Conservation (phyloP, 2,797 vertebrate species). For the Typhlichthys eigenmanni region DNA sequence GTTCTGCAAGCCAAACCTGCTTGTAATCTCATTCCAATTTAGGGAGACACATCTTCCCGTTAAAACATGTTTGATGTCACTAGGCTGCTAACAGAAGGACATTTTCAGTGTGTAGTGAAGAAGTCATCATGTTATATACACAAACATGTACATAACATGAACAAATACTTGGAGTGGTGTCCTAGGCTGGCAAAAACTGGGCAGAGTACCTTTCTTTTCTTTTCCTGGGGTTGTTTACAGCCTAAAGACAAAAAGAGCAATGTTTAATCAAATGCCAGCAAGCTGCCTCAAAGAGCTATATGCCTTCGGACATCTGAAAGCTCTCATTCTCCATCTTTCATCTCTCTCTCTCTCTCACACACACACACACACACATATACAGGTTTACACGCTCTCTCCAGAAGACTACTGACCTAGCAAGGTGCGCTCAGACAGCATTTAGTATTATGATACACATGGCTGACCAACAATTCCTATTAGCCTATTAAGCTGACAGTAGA, state of each 20-base stretch:
- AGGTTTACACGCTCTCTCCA: conserved; percentile 12
- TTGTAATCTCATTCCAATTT: neutral
- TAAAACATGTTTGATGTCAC: neutral
- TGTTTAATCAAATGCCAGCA: conserved; percentile 26
- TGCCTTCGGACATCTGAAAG: conserved; percentile 35
- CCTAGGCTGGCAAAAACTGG: conserved; percentile 16
- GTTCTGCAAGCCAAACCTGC: conserved; percentile 14
- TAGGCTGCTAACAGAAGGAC: neutral
- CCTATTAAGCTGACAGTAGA: conserved; percentile 31
- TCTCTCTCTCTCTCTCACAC: conserved; percentile 19
- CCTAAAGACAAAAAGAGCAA: conserved; percentile 19
- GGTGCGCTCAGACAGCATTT: conserved; percentile 49
- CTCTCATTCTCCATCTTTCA: conserved; percentile 19
- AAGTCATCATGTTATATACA: conserved; percentile 6
- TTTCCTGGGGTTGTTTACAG: conserved; percentile 8
- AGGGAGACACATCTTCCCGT: conserved; percentile 19
- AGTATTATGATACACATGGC: conserved; percentile 45
- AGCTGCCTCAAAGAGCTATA: conserved; percentile 36
- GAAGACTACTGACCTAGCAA: conserved; percentile 38
- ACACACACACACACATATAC: conserved; percentile 19
- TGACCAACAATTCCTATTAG: conserved; percentile 35
- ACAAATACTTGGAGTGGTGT: conserved; percentile 34
- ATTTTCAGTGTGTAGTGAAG: neutral
- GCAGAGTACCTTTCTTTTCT: conserved; percentile 22
- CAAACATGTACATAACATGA: conserved; percentile 4